These are phyloP conservation scores for Dicroscelio sp. DNA, from an alignment of 2,888 invertebrate genomes.

Conservation along the genomic window DNA sequence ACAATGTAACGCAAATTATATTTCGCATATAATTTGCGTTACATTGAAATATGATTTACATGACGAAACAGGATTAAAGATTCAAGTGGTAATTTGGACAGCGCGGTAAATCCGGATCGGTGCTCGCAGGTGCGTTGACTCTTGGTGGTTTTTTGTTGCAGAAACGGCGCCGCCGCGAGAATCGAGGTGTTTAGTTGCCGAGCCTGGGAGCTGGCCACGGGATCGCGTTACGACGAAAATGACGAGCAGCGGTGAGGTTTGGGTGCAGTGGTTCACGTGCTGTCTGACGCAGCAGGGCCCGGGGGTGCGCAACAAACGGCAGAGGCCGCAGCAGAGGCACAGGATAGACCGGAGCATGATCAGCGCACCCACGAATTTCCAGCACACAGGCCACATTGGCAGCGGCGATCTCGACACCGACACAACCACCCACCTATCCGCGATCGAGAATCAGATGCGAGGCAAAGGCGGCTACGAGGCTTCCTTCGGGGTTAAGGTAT, in stretches of 20 bases:
- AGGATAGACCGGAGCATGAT: conserved; percentile 98
- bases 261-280: conserved; percentile 98
- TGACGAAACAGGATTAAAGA: too few relatives aligned
- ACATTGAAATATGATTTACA: too few relatives aligned
- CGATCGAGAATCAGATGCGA: conserved; percentile 98
- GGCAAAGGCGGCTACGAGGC: conserved; percentile 98
- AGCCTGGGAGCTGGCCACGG: conserved; percentile 4
- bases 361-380: conserved; percentile 98
- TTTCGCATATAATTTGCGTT: too few relatives aligned
- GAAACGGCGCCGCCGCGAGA: too few relatives aligned
- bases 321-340: conserved; percentile 92
- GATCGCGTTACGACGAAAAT: conserved; percentile 91
- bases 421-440: conserved; percentile 96
- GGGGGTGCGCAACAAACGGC: conserved; percentile 92
- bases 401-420: conserved; percentile 97
- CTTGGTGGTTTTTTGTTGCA: too few relatives aligned
- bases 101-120: too few relatives aligned
- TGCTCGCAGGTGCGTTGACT: too few relatives aligned
- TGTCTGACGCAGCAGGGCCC: conserved; percentile 96
- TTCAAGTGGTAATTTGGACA: too few relatives aligned
- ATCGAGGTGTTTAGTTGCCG: too few relatives aligned
- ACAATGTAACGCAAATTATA: too few relatives aligned
- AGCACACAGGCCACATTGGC: conserved; percentile 98
- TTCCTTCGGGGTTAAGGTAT: conserved; percentile 93
- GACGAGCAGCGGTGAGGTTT: conserved; percentile 96